These are phyloP conservation scores for Novumbra hubbsi DNA, from an alignment of 2,797 vertebrate genomes.

Conservation along the genomic window DNA sequence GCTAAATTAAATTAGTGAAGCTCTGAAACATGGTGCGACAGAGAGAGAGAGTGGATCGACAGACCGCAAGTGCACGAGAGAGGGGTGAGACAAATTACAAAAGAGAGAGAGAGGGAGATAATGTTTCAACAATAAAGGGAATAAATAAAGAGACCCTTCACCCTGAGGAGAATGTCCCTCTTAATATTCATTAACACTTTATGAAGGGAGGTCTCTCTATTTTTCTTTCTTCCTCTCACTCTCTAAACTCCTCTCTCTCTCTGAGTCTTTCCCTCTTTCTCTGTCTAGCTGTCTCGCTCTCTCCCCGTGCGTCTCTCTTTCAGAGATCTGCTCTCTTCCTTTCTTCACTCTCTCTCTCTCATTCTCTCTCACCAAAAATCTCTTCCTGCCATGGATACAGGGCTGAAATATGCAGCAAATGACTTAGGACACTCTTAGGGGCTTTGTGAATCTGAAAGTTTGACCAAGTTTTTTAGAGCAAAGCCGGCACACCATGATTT, in stretches of 20 bases:
- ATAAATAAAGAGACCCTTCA: slow-evolving; percentile 62
- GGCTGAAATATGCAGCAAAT: slow-evolving; percentile 63
- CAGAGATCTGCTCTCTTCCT: no score
- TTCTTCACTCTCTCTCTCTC: background rate
- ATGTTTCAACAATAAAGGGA: slow-evolving; percentile 66
- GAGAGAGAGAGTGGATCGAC: slow-evolving; percentile 3
- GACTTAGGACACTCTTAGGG: slow-evolving; percentile 53
- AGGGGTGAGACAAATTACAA: background rate
- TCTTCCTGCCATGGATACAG: slow-evolving; percentile 47
- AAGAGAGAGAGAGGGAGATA: slow-evolving; percentile 25
- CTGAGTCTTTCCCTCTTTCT: background rate
- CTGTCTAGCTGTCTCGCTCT: slow-evolving; percentile 36
- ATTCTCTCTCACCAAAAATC: background rate
- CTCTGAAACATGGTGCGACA: background rate
- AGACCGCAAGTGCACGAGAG: slow-evolving; percentile 15
- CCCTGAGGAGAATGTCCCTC: slow-evolving; percentile 68
- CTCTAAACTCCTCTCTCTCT: background rate
- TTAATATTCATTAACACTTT: slow-evolving; percentile 68
- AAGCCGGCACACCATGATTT: slow-evolving; percentile 32
- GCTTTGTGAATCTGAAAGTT: slow-evolving; percentile 48
- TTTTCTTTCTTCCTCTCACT: background rate
- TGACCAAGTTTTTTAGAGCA: background rate
- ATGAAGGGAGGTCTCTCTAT: slow-evolving; percentile 50
- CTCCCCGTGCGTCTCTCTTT: slow-evolving; percentile 5
- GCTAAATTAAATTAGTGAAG: slow-evolving; percentile 33